Conservation (phyloP, 2,797 vertebrate genomes). For the Buceros bicornis region DNA sequence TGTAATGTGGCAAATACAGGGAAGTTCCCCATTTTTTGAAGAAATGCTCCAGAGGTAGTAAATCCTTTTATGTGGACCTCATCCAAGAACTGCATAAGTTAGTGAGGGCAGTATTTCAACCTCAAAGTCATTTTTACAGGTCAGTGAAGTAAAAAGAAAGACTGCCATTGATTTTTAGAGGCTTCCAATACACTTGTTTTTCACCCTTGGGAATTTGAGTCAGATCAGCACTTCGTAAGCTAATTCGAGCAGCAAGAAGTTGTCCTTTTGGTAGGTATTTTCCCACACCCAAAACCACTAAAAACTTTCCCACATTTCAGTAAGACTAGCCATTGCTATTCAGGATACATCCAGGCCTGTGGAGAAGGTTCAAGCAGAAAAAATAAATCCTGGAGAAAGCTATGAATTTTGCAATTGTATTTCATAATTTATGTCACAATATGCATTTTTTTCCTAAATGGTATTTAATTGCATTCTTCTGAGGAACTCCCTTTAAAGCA, state of each 20-base stretch:
- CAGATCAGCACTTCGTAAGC: background rate
- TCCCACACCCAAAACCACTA: conserved; percentile 41
- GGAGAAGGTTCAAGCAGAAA: conserved; percentile 31
- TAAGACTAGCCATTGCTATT: background rate
- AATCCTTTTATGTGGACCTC: background rate
- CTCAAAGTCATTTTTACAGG: background rate
- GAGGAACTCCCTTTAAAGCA: conserved; percentile 60
- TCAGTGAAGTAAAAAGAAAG: conserved; percentile 23
- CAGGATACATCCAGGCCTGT: background rate
- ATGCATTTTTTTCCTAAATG: conserved; percentile 47
- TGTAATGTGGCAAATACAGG: background rate
- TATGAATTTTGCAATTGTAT: conserved; percentile 41
- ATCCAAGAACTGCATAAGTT: background rate
- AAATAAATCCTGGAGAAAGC: conserved; percentile 20
- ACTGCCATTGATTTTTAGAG: background rate
- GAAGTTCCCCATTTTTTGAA: background rate
- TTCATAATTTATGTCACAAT: conserved; percentile 34
- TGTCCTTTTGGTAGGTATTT: conserved; percentile 22
- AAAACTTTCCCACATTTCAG: conserved; percentile 35
- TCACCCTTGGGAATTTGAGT: background rate
- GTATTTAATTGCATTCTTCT: conserved; percentile 72
- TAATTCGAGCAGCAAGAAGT: background rate
- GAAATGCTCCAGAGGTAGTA: background rate
- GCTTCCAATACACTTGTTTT: conserved; percentile 23
- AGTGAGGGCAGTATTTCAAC: conserved; percentile 7